These are phyloP conservation scores for Elmis aenea DNA, from an alignment of 2,888 invertebrate genomes.

Conservation along the genomic window DNA sequence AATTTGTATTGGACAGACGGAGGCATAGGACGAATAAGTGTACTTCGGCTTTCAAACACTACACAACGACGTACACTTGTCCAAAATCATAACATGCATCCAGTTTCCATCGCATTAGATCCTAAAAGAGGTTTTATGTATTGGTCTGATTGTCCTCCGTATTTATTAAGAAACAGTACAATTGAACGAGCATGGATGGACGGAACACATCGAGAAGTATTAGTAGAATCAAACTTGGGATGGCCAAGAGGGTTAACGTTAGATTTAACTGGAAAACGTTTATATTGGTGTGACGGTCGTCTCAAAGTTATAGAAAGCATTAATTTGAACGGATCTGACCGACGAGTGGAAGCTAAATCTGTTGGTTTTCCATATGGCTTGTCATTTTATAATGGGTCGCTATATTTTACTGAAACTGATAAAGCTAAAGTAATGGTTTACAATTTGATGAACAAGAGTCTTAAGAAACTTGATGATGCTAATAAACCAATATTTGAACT, in stretches of 20 bases:
- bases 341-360: slow-evolving; percentile 50
- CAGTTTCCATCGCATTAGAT: slow-evolving; percentile 58
- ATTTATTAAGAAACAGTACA: slow-evolving; percentile 48
- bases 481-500: slow-evolving; percentile 65
- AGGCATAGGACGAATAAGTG: slow-evolving; percentile 62
- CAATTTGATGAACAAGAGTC: slow-evolving; percentile 44
- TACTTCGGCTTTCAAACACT: slow-evolving; percentile 59
- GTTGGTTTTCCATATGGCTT: slow-evolving; percentile 56
- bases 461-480: slow-evolving; percentile 52
- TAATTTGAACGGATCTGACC: slow-evolving; percentile 51
- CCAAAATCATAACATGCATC: slow-evolving; percentile 53
- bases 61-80: slow-evolving; percentile 54
- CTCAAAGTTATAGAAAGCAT: slow-evolving; percentile 64
- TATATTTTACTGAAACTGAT: slow-evolving; percentile 69
- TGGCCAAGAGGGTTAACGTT: slow-evolving; percentile 76
- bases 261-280: slow-evolving; percentile 51
- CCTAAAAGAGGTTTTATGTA: slow-evolving; percentile 68
- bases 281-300: slow-evolving; percentile 72
- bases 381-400: slow-evolving; percentile 56
- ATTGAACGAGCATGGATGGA: slow-evolving; percentile 72
- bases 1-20: slow-evolving; percentile 84
- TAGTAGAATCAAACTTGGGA: slow-evolving; percentile 52
- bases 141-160: slow-evolving; percentile 68
- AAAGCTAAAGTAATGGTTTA: slow-evolving; percentile 56
- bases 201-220: slow-evolving; percentile 56